These are phyloP conservation scores for Danaus plexippus DNA, from an alignment of 1,140 invertebrate species.

Conservation along the genomic window DNA sequence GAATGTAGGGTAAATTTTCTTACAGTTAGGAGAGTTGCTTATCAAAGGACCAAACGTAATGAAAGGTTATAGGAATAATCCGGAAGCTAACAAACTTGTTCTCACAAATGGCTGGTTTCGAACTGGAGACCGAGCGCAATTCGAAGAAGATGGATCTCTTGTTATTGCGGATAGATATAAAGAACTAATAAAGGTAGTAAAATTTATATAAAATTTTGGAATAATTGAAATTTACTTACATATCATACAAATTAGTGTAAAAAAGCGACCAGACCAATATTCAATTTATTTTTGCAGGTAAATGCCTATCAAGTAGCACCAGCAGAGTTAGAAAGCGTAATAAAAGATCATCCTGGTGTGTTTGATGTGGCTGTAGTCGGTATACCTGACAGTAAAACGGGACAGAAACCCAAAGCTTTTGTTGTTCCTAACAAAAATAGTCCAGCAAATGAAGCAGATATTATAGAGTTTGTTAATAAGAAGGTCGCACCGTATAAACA, in stretches of 20 bases:
- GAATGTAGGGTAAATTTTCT: not conserved
- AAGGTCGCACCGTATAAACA: conserved; percentile 80
- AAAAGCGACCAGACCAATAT: not conserved
- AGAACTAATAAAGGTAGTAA: conserved; percentile 85
- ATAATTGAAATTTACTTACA: too few species aligned
- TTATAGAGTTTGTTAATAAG: conserved; percentile 73
- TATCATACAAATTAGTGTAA: too few species aligned
- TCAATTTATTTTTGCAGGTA: conserved; percentile 40
- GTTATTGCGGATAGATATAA: conserved; percentile 88
- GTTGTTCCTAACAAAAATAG: conserved; percentile 69
- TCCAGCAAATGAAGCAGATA: conserved; percentile 60
- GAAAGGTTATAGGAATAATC: conserved; percentile 85
- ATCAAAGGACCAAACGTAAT: conserved; percentile 80
- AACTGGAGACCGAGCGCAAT: conserved; percentile 86
- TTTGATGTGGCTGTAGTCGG: conserved; percentile 88
- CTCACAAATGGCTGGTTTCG: conserved; percentile 82
- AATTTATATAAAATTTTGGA: not conserved
- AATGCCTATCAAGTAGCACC: conserved; percentile 86
- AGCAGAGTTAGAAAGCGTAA: conserved; percentile 86
- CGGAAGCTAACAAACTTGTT: conserved; percentile 78
- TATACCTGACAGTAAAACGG: conserved; percentile 78
- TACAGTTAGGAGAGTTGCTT: conserved; percentile 77
- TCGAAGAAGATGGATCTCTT: conserved; percentile 77
- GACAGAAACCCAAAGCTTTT: conserved; percentile 84
- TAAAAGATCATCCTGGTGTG: conserved; percentile 82